Conservation (phyloP, 2,888 invertebrate genomes). For the Eristalinus sepulchralis region DNA sequence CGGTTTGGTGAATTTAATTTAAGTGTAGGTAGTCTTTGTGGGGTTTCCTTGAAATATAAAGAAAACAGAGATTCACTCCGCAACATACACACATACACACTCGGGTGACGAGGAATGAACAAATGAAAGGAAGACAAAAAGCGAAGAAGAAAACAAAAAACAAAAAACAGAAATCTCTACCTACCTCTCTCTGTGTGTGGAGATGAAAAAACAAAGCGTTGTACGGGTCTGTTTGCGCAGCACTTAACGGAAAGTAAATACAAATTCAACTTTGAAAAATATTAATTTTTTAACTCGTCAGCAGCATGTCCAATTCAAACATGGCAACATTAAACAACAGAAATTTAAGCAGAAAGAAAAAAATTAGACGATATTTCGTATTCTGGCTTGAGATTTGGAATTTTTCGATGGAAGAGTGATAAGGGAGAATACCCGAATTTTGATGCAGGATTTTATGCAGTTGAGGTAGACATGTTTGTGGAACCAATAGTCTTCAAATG, state of each 20-base stretch:
- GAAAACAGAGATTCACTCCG: conserved; percentile 2
- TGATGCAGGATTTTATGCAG: too few species aligned
- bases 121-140: conserved; percentile 6
- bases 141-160: neutral
- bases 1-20: conserved; percentile 24
- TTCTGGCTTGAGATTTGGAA: neutral
- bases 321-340: conserved; percentile 43
- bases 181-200: conserved; percentile 5
- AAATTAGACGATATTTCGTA: neutral
- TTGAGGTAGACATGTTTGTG: too few species aligned
- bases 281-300: conserved; percentile 63
- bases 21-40: conserved; percentile 27
- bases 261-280: conserved; percentile 56
- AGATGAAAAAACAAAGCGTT: conserved; percentile 49
- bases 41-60: conserved; percentile 38
- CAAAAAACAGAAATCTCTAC: neutral
- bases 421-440: neutral
- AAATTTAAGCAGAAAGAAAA: neutral
- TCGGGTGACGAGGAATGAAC: neutral
- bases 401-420: neutral
- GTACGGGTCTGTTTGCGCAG: conserved; percentile 68
- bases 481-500: too few species aligned
- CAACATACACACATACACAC: neutral
- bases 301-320: conserved; percentile 65
- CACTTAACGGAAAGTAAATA: conserved; percentile 73